Evolutionary conservation across 1,140 invertebrate species (phyloP).

Genomic region (Neodiprion fabricii): DNA sequence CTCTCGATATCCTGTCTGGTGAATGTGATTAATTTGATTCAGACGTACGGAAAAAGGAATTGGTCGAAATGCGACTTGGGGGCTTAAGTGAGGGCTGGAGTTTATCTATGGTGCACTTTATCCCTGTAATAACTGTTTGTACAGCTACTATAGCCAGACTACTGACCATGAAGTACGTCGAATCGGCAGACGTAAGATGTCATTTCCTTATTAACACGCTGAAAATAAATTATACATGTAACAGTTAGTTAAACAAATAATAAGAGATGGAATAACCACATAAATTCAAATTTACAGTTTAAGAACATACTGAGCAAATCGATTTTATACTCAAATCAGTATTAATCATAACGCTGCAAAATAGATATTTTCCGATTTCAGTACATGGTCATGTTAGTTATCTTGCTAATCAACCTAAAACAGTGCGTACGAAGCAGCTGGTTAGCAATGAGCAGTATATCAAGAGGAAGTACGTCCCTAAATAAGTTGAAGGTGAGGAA

Average conservation of each 20-base stretch:
- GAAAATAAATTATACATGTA: no score
- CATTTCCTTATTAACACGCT: neutral
- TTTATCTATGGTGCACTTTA: constrained; percentile 37
- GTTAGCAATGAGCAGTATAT: constrained; percentile 38
- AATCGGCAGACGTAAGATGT: constrained; percentile 24
- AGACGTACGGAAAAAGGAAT: constrained; percentile 33
- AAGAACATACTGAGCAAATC: neutral
- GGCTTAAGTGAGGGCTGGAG: constrained; percentile 38
- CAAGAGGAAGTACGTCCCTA: constrained; percentile 34
- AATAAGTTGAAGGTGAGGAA: constrained; percentile 38
- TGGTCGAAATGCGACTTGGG: constrained; percentile 34
- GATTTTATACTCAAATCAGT: no score
- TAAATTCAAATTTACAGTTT: neutral
- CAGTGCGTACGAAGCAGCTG: constrained; percentile 37
- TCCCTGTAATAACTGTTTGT: constrained; percentile 34
- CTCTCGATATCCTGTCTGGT: neutral
- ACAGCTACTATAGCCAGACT: constrained; percentile 31
- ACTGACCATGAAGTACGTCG: constrained; percentile 24
- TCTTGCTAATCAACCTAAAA: constrained; percentile 39
- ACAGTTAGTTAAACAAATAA: neutral
- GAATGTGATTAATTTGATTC: neutral
- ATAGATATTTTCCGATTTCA: constrained; percentile 19
- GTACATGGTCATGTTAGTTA: constrained; percentile 36
- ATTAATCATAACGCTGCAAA: neutral
- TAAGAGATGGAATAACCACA: neutral